Conservation (phyloP, 2,888 invertebrate genomes). For the Drosophila picticornis region DNA sequence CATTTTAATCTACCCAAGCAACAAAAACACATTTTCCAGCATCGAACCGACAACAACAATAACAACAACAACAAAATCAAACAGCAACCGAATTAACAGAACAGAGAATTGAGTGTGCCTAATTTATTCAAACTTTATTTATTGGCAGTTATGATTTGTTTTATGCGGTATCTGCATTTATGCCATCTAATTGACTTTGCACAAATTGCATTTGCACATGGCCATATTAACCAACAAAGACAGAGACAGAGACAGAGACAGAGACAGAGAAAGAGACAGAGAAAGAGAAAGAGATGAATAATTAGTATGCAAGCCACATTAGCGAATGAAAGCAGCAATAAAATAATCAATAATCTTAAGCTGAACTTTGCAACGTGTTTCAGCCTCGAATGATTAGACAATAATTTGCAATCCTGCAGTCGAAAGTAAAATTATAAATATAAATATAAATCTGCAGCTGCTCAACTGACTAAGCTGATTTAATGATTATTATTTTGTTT, state of each 20-base stretch:
- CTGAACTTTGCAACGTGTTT: background rate
- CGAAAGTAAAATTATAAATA: background rate
- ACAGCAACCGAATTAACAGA: conserved; percentile 9
- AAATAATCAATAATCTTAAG: background rate
- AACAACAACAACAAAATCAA: conserved; percentile 11
- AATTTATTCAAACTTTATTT: conserved; percentile 76
- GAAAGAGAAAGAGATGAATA: background rate
- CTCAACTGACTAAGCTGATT: background rate
- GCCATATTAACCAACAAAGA: conserved; percentile 19
- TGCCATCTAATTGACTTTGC: conserved; percentile 50
- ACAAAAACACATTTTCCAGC: conserved; percentile 75
- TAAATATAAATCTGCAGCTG: background rate
- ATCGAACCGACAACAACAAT: conserved; percentile 46
- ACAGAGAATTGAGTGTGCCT: conserved; percentile 39
- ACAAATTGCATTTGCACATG: conserved; percentile 50
- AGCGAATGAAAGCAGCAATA: background rate
- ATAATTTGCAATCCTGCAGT: background rate
- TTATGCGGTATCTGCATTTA: conserved; percentile 33
- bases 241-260: background rate
- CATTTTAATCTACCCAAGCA: conserved; percentile 78
- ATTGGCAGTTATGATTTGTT: conserved; percentile 73
- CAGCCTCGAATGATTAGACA: background rate
- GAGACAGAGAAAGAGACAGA: background rate
- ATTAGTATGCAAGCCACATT: background rate
- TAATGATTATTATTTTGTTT: no score